Base-by-base conservation (phyloP, 2,888 invertebrate species). In the Campoplex capitator region DNA sequence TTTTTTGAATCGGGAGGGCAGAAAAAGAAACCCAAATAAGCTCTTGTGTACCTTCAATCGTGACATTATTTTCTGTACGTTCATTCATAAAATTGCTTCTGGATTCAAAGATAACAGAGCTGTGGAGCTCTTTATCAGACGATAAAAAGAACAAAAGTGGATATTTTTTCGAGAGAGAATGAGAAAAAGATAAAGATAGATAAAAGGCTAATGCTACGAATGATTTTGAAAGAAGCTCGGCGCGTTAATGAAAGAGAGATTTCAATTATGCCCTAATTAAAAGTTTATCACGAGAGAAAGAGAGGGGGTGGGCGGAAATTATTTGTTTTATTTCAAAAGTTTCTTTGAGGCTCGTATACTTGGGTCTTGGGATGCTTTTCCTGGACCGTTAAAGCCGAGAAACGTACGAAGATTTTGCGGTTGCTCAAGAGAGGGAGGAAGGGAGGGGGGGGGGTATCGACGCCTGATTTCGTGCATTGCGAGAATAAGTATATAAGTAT, bases 361-460 rank as follows among this genome's bases (percentile, higher is more conserved):
- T 38, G 79, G 3, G 28, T 54, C 51, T 35, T 38, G 79, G 3
- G 28, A 76, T 54, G 79, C 45, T 45, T 76, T 80, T 45, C 42
- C 42, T 51, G 75, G 62, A 70, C 62, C 65, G 80, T 56, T 76
- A 80, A 76, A 80, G 80, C 65, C 45, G 35, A 4, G 51, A 65
- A 65, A 81, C 54, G 81, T 74, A 65, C 51, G 54, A 74, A 56
- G 65, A 81, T 81, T 76, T 76, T 71, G 75, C 76, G 76, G 58
- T 71, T 32, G 68, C 65, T 71, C n/a, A 42, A 80, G 62, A 62
- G n/a, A 35, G 85, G 73, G 23, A 23, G 23, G 23, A 0, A 23
- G 0, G 23, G 23, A n/a, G 23, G 23, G 23, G 23, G 23, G 23
- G 23, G 23, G 23, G 23, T 23, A 23, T 85, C 73, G 85, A 76